phyloP scores from a whole-genome alignment of 2,797 vertebrate genomes.

The Tenualosa thibaudeaui region DNA sequence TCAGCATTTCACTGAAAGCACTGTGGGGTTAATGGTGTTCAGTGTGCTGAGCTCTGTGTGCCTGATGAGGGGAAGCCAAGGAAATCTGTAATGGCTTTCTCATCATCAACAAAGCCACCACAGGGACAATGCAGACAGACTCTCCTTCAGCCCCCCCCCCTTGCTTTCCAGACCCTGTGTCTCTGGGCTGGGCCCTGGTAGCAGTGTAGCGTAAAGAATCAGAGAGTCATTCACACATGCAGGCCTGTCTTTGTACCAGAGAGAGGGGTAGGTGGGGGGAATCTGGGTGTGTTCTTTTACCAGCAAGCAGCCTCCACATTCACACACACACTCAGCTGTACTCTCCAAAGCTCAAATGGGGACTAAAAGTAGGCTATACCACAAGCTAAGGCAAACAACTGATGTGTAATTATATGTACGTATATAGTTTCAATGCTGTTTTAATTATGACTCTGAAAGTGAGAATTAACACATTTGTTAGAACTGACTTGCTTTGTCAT shows the following conservation, averaged over 20 bases:
- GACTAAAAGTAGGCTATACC: not conserved
- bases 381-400: too few relatives aligned
- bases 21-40: not conserved
- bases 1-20: not conserved
- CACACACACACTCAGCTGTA: not conserved
- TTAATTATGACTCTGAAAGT: too few relatives aligned
- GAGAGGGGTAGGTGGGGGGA: constrained; percentile 19
- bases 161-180: not conserved
- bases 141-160: not conserved
- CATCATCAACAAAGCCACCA: not conserved
- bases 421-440: too few relatives aligned
- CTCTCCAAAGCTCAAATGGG: not conserved
- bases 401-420: too few relatives aligned
- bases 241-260: not conserved
- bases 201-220: not conserved
- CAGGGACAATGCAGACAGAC: not conserved
- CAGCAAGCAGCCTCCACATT: not conserved
- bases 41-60: not conserved
- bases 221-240: not conserved
- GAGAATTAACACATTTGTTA: not conserved
- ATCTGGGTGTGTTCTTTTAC: not conserved
- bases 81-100: not conserved
- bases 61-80: not conserved
- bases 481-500: not conserved
- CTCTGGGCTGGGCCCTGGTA: not conserved